These are phyloP conservation scores for Daubentonia madagascariensis DNA, from an alignment of 2,113 vertebrate genomes.

Conservation along the genomic window DNA sequence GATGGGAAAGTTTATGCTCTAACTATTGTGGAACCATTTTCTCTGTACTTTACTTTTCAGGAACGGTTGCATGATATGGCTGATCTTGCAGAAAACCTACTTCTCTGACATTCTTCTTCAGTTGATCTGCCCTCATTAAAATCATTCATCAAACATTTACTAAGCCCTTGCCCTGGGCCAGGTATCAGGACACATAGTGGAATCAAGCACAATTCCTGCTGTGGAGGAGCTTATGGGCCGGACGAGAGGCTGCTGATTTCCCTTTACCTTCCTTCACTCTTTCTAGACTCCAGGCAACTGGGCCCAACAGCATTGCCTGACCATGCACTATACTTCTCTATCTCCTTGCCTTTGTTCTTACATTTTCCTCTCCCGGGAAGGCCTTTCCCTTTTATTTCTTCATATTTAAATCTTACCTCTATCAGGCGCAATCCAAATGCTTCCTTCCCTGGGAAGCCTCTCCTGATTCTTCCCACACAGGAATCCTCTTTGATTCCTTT, in stretches of 20 bases:
- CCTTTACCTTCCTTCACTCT: background rate
- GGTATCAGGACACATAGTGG: background rate
- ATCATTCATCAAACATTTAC: conserved; percentile 48
- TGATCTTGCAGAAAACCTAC: conserved; percentile 41
- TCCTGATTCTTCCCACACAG: background rate
- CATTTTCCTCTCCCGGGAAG: background rate
- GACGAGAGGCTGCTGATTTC: background rate
- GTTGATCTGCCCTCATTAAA: background rate
- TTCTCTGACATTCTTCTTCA: conserved; percentile 42
- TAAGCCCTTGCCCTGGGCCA: background rate
- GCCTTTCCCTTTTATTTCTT: background rate
- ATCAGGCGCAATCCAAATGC: background rate
- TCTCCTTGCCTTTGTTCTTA: background rate
- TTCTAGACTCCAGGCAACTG: background rate
- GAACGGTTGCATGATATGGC: conserved; percentile 36
- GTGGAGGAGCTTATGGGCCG: background rate
- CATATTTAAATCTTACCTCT: background rate
- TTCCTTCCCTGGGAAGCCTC: background rate
- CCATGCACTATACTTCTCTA: background rate
- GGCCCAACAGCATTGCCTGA: background rate
- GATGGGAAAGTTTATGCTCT: conserved; percentile 72
- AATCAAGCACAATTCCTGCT: conserved; percentile 18
- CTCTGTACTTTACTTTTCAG: conserved; percentile 33
- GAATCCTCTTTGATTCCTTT: conserved; percentile 14
- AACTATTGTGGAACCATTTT: conserved; percentile 53